Conservation (phyloP, 2,113 vertebrate species). For the Chaenocephalus aceratus region DNA sequence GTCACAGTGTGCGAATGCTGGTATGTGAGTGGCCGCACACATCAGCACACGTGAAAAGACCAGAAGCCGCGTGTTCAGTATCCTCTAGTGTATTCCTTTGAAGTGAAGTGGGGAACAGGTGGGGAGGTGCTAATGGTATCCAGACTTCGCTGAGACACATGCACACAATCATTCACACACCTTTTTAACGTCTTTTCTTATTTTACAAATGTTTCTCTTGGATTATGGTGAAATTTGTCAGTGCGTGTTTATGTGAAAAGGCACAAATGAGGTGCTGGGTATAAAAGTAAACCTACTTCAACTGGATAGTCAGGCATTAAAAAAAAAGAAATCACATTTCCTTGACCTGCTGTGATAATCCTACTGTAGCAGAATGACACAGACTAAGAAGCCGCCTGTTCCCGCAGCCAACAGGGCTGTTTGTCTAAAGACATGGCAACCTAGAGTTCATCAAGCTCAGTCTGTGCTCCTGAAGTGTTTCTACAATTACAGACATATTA, state of each 20-base stretch:
- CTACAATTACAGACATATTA: neutral
- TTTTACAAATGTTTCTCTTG: neutral
- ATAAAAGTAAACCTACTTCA: neutral
- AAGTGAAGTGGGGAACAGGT: constrained; percentile 67
- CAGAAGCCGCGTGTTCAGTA: constrained; percentile 47
- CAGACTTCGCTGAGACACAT: constrained; percentile 46
- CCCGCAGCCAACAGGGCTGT: neutral
- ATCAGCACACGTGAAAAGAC: neutral
- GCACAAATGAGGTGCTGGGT: neutral
- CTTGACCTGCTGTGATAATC: constrained; percentile 24
- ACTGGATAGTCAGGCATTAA: neutral
- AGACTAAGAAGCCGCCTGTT: constrained; percentile 4
- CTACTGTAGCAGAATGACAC: constrained; percentile 3
- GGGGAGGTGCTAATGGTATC: constrained; percentile 58
- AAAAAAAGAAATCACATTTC: neutral
- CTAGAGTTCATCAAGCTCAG: neutral
- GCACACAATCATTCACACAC: neutral
- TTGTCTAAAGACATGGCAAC: neutral
- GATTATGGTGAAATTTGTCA: no score
- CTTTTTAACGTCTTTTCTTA: neutral
- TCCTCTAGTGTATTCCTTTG: constrained; percentile 49
- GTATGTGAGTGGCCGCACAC: neutral
- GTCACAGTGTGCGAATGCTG: neutral
- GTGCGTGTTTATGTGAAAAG: neutral
- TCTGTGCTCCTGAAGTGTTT: neutral